phyloP scores from a whole-genome alignment of 2,113 vertebrate species.

The Solea solea region DNA sequence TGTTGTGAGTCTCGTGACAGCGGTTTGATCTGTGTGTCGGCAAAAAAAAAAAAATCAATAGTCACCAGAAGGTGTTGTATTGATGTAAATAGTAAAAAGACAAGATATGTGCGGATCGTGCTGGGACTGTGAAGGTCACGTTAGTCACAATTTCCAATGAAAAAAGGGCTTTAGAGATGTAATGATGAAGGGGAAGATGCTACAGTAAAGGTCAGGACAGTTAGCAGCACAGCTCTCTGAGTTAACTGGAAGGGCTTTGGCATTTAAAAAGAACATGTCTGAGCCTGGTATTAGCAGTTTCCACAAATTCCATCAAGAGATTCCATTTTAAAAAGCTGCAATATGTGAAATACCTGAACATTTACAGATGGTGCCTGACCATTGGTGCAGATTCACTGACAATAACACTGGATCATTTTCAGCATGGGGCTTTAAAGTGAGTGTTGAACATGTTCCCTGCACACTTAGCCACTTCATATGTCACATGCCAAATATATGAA shows the following conservation, averaged over 20 bases:
- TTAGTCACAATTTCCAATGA: not conserved
- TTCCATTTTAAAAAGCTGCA: not conserved
- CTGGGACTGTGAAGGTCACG: constrained; percentile 47
- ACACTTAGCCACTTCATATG: not conserved
- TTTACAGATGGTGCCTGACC: not conserved
- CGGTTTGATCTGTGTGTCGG: constrained; percentile 2
- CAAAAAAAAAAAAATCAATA: constrained; percentile 56
- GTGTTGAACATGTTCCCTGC: constrained; percentile 1
- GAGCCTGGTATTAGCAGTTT: not conserved
- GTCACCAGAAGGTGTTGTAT: constrained; percentile 35
- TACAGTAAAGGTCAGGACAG: constrained; percentile 58
- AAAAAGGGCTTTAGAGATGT: constrained; percentile 27
- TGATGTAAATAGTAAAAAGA: constrained; percentile 26
- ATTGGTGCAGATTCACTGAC: too few species aligned
- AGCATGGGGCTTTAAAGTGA: not conserved
- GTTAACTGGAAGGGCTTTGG: constrained; percentile 11
- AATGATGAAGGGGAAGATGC: constrained; percentile 13
- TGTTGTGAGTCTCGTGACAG: constrained; percentile 11
- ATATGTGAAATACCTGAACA: not conserved
- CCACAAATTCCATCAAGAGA: constrained; percentile 13
- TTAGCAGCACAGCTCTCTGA: constrained; percentile 33
- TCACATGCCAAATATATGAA: not conserved
- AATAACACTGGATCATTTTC: constrained; percentile 5
- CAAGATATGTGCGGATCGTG: constrained; percentile 41
- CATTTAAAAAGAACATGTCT: constrained; percentile 34